These are phyloP conservation scores for Chloroceryle amazona DNA, from an alignment of 2,797 vertebrate genomes.

Conservation along the genomic window DNA sequence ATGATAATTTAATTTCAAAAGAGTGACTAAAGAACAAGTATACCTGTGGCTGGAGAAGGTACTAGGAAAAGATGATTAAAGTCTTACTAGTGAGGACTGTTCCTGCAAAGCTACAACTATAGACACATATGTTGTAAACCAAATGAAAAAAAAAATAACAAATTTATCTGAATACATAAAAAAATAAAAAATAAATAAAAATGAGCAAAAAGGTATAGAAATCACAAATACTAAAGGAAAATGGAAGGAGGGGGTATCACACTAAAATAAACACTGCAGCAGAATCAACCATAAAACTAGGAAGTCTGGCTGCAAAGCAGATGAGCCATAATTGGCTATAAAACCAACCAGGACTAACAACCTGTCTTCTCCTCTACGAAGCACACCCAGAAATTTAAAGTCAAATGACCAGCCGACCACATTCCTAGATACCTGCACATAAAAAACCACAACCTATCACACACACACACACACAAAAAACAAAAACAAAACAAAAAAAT, in stretches of 20 bases:
- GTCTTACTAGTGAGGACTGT: neutral
- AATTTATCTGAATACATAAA: neutral
- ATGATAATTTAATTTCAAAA: neutral
- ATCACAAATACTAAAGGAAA: neutral
- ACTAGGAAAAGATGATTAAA: neutral
- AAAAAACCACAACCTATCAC: too few relatives aligned
- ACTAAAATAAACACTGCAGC: conserved; percentile 8
- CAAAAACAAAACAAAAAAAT: neutral
- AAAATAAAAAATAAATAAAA: neutral
- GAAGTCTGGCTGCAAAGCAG: conserved; percentile 1
- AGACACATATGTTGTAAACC: neutral
- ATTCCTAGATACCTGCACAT: neutral
- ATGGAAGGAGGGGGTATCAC: neutral
- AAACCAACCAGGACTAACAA: conserved; percentile 17
- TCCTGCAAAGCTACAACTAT: neutral
- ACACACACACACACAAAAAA: too few relatives aligned
- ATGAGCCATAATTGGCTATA: conserved; percentile 5
- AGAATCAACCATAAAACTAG: neutral
- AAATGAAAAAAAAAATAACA: neutral
- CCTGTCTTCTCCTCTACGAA: neutral
- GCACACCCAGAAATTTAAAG: neutral
- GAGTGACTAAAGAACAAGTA: neutral
- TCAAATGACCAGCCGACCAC: neutral
- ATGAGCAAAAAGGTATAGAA: neutral
- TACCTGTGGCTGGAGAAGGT: neutral